These are phyloP conservation scores for Tachypleus tridentatus DNA, from an alignment of 1,140 invertebrate species.

Conservation along the genomic window DNA sequence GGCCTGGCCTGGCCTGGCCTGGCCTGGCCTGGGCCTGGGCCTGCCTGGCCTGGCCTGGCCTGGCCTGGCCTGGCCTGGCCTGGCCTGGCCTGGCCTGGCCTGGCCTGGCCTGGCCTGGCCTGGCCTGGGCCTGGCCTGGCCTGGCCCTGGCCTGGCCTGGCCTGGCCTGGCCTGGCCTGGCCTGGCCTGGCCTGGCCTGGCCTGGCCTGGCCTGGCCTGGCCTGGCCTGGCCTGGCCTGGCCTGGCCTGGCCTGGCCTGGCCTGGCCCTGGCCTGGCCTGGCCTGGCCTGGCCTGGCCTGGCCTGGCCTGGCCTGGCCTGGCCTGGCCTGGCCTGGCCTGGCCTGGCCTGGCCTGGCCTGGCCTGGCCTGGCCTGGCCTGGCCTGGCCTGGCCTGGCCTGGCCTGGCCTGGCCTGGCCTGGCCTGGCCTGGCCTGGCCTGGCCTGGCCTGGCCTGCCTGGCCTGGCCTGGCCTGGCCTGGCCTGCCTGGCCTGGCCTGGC, in stretches of 20 bases:
- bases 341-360: slow-evolving; percentile 25
- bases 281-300: slow-evolving; percentile 25
- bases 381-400: slow-evolving; percentile 18
- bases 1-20: slow-evolving; percentile 22
- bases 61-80: slow-evolving; percentile 25
- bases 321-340: slow-evolving; percentile 23
- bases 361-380: slow-evolving; percentile 20
- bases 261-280: no score
- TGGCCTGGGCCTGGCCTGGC: slow-evolving; percentile 23
- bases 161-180: slow-evolving; percentile 24
- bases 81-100: slow-evolving; percentile 23
- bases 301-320: slow-evolving; percentile 24
- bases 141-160: no score
- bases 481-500: no score
- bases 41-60: no score
- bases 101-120: slow-evolving; percentile 23
- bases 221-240: slow-evolving; percentile 26
- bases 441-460: no score
- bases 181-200: slow-evolving; percentile 26
- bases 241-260: slow-evolving; percentile 26
- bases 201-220: slow-evolving; percentile 26
- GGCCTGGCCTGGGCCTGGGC: slow-evolving; percentile 21
- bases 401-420: slow-evolving; percentile 19
- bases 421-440: slow-evolving; percentile 26
- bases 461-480: slow-evolving; percentile 22